Conservation (phyloP, 1,140 invertebrate species). For the Cotesia typhae region DNA sequence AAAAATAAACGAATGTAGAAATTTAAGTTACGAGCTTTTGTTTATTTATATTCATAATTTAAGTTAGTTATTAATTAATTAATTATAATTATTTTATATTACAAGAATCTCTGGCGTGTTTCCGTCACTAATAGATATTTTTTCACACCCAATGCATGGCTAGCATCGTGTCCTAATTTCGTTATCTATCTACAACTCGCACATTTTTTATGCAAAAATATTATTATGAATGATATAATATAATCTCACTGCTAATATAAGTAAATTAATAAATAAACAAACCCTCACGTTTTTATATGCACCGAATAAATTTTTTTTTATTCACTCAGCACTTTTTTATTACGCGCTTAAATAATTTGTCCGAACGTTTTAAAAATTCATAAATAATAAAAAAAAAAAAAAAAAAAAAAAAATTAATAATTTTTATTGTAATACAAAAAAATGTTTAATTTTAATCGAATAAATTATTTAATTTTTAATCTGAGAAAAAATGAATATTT, state of each 20-base stretch:
- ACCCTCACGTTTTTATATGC: conserved; percentile 10
- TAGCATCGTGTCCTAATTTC: conserved; percentile 52
- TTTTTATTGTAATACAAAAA: background rate
- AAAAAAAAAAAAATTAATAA: background rate
- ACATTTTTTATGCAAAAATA: conserved; percentile 5
- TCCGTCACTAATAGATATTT: conserved; percentile 28
- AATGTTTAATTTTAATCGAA: too few species aligned
- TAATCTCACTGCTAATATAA: background rate
- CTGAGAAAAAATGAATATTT: too few species aligned
- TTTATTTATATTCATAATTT: background rate
- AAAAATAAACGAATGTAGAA: too few species aligned
- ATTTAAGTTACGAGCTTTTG: background rate
- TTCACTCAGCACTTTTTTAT: too few species aligned
- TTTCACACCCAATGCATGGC: conserved; percentile 49
- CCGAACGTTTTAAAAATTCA: background rate
- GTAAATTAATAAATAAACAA: too few species aligned
- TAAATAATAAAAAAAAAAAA: too few species aligned
- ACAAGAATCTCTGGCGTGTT: conserved; percentile 11
- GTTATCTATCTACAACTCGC: conserved; percentile 22
- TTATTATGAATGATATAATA: conserved; percentile 39
- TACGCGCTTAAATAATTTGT: conserved; percentile 1
- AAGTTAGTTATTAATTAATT: conserved; percentile 17
- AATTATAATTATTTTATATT: conserved; percentile 6
- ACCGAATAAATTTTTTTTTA: background rate
- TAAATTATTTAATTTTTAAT: too few species aligned